Evolutionary conservation across 2,888 invertebrate species (phyloP), one percentile per base, ranked within the genome.

Genomic region (Nematopogon swammerdamellus): DNA sequence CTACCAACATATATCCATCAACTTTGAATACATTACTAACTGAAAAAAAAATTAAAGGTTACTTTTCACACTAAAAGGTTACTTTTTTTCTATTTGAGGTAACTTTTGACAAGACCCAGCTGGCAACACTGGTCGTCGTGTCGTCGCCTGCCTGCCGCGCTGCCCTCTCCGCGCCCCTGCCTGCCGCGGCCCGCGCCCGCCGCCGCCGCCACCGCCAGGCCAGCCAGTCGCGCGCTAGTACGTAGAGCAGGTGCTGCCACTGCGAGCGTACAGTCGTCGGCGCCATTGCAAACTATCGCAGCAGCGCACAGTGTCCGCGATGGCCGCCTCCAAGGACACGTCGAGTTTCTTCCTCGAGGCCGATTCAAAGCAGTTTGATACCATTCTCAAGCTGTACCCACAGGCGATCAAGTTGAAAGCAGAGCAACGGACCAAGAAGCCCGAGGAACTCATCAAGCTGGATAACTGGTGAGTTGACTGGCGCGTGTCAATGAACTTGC

Each of bases 391-490:
- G 82, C 83, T 95, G 66, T 95, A 95, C 81, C 93, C 94, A 63
- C 88, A 94, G 83, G 95, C 93, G 61, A 83, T 95, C 60, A 88
- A 88, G 80, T 79, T 95, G 62, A 95, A 95, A 82, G 94, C 95
- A 56, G 91, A 94, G 72, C 86, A 85, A 73, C 92, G 91, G 74
- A 88, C 87, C 70, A 95, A 95, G 84, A 95, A 91, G 81, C 92
- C 95, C 51, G 95, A 95, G 73, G 95, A 95, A 80, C 85, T 95
- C 68, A 89, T 95, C 76, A 94, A 95, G 81, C 83, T 95, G 82
- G 95, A 95, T 82, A 90, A 92, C 74, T 95, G 95, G 95, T 93
- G 82, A 92, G 91, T n/a, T n/a, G n/a, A n/a, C n/a, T 88, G 68
- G 64, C 79, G 77, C 79, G 80, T 80, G 80, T 80, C 80, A 80